Base-by-base conservation (phyloP, 2,888 invertebrate genomes). In the Cecidostiba fungosa region DNA sequence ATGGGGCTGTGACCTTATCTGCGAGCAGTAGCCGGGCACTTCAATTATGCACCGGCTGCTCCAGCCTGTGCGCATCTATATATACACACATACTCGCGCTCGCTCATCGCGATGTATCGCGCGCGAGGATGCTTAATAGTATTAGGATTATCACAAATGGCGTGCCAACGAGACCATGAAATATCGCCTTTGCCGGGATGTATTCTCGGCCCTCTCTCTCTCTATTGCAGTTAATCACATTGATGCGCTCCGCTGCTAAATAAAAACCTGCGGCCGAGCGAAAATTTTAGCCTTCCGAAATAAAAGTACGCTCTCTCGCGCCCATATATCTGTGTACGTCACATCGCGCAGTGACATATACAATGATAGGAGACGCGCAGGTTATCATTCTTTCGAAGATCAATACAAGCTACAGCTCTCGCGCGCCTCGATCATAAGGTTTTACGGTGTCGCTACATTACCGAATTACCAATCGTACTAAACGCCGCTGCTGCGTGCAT, bases 121-220 rank as follows among this genome's bases (percentile, higher is more conserved):
- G 66, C 36, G 26, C 32, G 14, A 16, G 39, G 43, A 66, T 43
- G 73, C 62, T 77, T 85, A 85, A 85, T 81, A 81, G 81, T 77
- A 85, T 85, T 85, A 77, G 59, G 70, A 54, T 81, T 85, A 80
- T 85, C 85, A 29, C 39, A 36, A 62, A 77, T 66, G 62, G 72
- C 77, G 81, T 81, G 77, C 69, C 81, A 85, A 85, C 81, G 73
- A 80, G 72, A 73, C 77, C 72, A 29, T 85, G 85, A 85, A 85
- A 85, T 85, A 85, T 85, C 70, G 76, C 80, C 62, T 70, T 59
- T 76, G 62, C 19, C 23, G 36, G 32, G 19, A 23, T 76, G 19
- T 76, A 62, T 43, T 66, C 73, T 62, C 74, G 47, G 47, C 36
- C 19, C 32, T 26, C 19, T 32, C 19, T 12, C n/a, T 8, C 23